Percentiles rank a stretch among this genome's conserved stretches.
Evolutionary conservation across 1,140 invertebrate species (phyloP).

Genomic region (Drosophila repletoides): DNA sequence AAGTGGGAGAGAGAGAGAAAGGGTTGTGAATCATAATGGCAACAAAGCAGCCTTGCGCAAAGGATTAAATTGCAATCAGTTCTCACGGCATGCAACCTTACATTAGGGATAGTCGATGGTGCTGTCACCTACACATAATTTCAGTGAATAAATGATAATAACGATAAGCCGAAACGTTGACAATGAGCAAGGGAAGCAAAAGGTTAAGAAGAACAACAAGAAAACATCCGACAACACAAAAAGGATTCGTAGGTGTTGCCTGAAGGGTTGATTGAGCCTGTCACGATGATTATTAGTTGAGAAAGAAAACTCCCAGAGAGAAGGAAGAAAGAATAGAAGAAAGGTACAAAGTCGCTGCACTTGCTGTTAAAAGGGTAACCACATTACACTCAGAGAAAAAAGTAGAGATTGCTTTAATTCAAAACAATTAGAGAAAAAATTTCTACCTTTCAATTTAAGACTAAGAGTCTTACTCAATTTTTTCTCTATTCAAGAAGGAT

Average conservation of each 20-base stretch:
- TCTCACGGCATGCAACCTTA: slow-evolving; percentile 64
- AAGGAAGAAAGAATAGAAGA: slow-evolving; percentile 11
- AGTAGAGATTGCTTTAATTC: too few relatives aligned
- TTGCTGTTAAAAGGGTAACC: slow-evolving; percentile 47
- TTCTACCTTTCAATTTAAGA: too few relatives aligned
- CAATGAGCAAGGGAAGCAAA: slow-evolving; percentile 49
- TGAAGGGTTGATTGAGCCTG: slow-evolving; percentile 49
- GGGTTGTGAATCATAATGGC: slow-evolving; percentile 27
- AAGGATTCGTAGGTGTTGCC: slow-evolving; percentile 43
- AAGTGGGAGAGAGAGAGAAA: not conserved
- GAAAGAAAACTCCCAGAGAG: slow-evolving; percentile 11
- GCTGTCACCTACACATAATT: slow-evolving; percentile 45
- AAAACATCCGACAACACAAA: slow-evolving; percentile 10
- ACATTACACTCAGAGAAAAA: too few relatives aligned
- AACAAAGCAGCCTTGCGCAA: slow-evolving; percentile 40
- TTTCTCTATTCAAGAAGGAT: too few relatives aligned
- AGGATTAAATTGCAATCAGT: slow-evolving; percentile 59
- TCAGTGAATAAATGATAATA: slow-evolving; percentile 20
- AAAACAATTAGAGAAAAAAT: too few relatives aligned
- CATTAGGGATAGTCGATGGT: slow-evolving; percentile 5
- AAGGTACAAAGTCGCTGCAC: slow-evolving; percentile 47
- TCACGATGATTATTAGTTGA: slow-evolving; percentile 47
- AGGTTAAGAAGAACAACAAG: slow-evolving; percentile 53
- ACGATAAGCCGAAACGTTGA: slow-evolving; percentile 38
- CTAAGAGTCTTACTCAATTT: too few relatives aligned